These are phyloP conservation scores for Drosophila funebris DNA, from an alignment of 1,140 invertebrate genomes.

Conservation along the genomic window DNA sequence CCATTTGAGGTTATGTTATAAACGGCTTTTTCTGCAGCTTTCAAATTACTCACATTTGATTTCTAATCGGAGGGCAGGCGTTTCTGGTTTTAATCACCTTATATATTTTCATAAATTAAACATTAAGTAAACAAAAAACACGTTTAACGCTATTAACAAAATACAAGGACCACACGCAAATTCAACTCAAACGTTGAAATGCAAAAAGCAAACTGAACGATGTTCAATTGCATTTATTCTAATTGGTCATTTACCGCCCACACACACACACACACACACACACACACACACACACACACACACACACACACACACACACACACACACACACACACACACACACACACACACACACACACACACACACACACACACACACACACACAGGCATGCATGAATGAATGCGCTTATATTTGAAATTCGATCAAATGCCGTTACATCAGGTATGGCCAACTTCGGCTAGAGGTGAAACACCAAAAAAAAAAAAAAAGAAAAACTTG, in stretches of 20 bases:
- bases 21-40: background rate
- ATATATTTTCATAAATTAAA: slow-evolving; percentile 16
- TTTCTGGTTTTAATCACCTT: slow-evolving; percentile 17
- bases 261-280: background rate
- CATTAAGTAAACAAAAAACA: slow-evolving; percentile 12
- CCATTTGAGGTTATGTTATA: slow-evolving; percentile 42
- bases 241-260: background rate
- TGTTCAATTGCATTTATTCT: background rate
- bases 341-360: background rate
- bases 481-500: background rate
- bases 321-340: background rate
- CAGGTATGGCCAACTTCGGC: background rate
- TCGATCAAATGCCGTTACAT: slow-evolving; percentile 31
- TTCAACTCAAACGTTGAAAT: slow-evolving; percentile 15
- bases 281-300: background rate
- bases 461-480: background rate
- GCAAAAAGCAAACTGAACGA: slow-evolving; percentile 40
- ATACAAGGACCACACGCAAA: slow-evolving; percentile 11
- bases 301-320: background rate
- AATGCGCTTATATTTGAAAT: slow-evolving; percentile 5
- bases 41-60: slow-evolving; percentile 33
- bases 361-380: no score
- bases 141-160: slow-evolving; percentile 1
- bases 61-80: background rate
- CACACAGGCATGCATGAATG: background rate